Evolutionary conservation across 2,113 vertebrate species (phyloP), one percentile per base, ranked within the genome.

Genomic region (Malurus alboscapulatus): DNA sequence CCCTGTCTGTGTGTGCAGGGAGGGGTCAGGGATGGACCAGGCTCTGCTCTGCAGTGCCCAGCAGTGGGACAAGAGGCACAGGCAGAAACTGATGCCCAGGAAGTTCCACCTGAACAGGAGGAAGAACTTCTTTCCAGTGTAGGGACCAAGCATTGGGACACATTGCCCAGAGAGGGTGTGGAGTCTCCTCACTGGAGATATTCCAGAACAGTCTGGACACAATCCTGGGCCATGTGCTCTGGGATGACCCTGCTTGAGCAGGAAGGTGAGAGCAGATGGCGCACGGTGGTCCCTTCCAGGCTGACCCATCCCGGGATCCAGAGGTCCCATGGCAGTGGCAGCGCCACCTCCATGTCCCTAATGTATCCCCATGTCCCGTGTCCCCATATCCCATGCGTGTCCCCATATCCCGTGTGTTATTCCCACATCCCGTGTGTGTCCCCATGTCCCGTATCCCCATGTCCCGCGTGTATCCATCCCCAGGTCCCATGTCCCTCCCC

Each of bases 51-150:
- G 0, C 14, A 30, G 30, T 1, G 25, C 21, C 19, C 5, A 50
- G 21, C 7, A 0, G 4, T 2, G 16, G 29, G 17, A 65, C 25
- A 44, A 0, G 21, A 63, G 40, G 8, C 25, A 42, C 1, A 0
- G 4, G 9, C 20, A 79, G 25, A 13, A 61, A 51, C 2, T 5
- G 40, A 63, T 14, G 25, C 1, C 1, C n/a, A 20, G 26, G 12
- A 54, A 32, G 1, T 5, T 62, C 40, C 48, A 40, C 20, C 16
- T 17, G 42, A 18, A 57, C 26, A 12, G 1, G 2, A 65, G 58
- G 50, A 50, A 57, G 4, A 50, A 44, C 14, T 57, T 34, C n/a
- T 40, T 25, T 3, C 0, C 30, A 27, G 6, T 9, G 58, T 51
- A 36, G 67, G 0, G 21, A 73, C 1, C 1, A 0, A 22, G 58